Evolutionary conservation across 30 jellyfish, hydroid and myxozoan species (phyloP).

Genomic region (Mastigias papua): DNA sequence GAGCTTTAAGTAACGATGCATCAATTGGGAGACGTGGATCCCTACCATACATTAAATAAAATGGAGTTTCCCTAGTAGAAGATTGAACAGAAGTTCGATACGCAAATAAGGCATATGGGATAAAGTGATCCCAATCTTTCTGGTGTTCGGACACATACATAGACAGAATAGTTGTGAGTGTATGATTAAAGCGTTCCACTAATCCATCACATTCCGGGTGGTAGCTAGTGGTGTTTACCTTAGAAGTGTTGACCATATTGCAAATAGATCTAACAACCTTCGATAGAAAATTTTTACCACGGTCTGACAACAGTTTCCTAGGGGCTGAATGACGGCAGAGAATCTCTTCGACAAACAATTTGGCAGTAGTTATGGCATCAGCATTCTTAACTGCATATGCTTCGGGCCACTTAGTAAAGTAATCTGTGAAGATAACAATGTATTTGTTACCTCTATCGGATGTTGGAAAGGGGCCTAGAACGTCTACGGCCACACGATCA

Average conservation of each 20-base stretch:
- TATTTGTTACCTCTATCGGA: slow-evolving; percentile 42
- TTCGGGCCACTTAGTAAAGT: slow-evolving; percentile 63
- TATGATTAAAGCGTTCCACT: slow-evolving; percentile 48
- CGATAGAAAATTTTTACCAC: slow-evolving; percentile 67
- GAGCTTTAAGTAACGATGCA: slow-evolving; percentile 7
- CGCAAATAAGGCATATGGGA: slow-evolving; percentile 58
- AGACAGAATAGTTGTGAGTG: slow-evolving; percentile 47
- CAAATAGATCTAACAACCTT: slow-evolving; percentile 56
- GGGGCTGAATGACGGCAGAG: slow-evolving; percentile 73
- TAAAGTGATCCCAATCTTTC: slow-evolving; percentile 57
- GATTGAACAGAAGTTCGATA: slow-evolving; percentile 46
- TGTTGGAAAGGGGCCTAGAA: slow-evolving; percentile 79
- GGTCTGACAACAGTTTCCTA: slow-evolving; percentile 55
- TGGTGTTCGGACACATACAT: slow-evolving; percentile 66
- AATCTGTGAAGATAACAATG: background rate
- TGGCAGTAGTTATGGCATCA: slow-evolving; percentile 68
- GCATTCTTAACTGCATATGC: slow-evolving; percentile 65
- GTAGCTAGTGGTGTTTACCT: slow-evolving; percentile 45
- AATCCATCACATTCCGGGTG: slow-evolving; percentile 74
- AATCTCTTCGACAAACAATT: slow-evolving; percentile 59
- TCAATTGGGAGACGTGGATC: slow-evolving; percentile 71
- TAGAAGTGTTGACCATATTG: slow-evolving; percentile 31
- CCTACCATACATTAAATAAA: slow-evolving; percentile 51
- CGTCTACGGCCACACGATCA: slow-evolving; percentile 79
- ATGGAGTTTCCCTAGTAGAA: slow-evolving; percentile 47